Percentiles rank a stretch among this genome's conserved stretches.
These are phyloP conservation scores for Triplophysa rosa DNA, from an alignment of 2,113 vertebrate genomes.

Conservation along the genomic window DNA sequence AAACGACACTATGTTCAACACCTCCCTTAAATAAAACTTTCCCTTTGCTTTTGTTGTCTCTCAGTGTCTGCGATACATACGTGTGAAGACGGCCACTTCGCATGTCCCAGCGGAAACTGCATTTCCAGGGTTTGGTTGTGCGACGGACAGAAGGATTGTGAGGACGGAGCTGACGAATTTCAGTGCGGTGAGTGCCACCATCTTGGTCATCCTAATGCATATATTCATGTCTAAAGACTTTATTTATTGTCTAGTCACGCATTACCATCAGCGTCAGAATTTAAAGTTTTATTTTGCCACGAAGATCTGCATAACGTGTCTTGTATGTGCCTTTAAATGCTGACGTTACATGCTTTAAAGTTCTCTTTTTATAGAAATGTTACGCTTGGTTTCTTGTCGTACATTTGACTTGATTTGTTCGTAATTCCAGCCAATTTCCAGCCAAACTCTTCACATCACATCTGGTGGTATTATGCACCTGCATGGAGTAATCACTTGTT, in stretches of 20 bases:
- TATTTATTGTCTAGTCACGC: conserved; percentile 6
- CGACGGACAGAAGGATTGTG: conserved; percentile 88
- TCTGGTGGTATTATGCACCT: neutral
- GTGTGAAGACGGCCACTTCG: conserved; percentile 87
- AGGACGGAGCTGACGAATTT: conserved; percentile 84
- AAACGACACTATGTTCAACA: neutral
- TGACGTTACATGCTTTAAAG: neutral
- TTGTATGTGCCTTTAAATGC: neutral
- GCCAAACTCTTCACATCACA: no score
- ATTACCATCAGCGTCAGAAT: neutral
- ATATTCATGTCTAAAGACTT: conserved; percentile 10
- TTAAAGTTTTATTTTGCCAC: neutral
- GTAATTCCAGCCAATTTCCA: neutral
- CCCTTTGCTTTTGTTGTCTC: neutral
- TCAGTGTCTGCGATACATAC: conserved; percentile 79
- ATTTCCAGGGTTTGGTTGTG: conserved; percentile 86
- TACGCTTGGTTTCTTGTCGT: neutral
- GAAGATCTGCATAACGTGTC: neutral
- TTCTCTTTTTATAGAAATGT: neutral
- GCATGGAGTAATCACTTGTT: neutral
- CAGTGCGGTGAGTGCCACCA: conserved; percentile 78
- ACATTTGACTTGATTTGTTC: neutral
- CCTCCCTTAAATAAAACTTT: no score
- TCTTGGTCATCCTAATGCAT: conserved; percentile 2
- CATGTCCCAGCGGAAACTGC: conserved; percentile 86